A percentile compares a stretch with the other conserved stretches of the same genome.
Conservation (phyloP, 2,797 vertebrate species). For the Geotrypetes seraphini region DNA sequence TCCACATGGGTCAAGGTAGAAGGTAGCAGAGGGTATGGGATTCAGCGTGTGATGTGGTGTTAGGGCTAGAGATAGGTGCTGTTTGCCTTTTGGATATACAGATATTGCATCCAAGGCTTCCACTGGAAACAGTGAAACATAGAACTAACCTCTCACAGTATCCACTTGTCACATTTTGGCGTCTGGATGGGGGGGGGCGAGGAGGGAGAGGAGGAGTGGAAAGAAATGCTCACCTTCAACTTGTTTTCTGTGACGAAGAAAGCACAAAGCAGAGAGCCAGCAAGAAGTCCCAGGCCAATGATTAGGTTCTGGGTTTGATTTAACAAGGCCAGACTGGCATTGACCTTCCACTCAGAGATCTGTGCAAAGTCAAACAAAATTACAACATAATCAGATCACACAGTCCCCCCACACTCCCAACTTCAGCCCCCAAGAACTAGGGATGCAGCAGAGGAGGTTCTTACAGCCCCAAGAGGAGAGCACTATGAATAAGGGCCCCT, state of each 20-base stretch:
- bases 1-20: background rate
- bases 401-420: too few relatives aligned
- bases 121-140: background rate
- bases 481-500: too few relatives aligned
- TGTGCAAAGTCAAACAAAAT: too few relatives aligned
- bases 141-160: background rate
- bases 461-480: too few relatives aligned
- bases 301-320: conserved; percentile 92
- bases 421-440: too few relatives aligned
- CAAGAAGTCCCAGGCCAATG: conserved; percentile 76
- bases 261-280: conserved; percentile 84
- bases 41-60: background rate
- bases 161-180: too few relatives aligned
- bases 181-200: too few relatives aligned
- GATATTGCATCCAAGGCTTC: background rate
- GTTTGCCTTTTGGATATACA: too few relatives aligned
- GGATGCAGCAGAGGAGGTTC: too few relatives aligned
- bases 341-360: conserved; percentile 84
- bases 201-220: too few relatives aligned
- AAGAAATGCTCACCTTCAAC: conserved; percentile 59
- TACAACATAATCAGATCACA: background rate
- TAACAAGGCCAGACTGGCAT: conserved; percentile 78
- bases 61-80: too few relatives aligned
- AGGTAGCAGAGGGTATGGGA: background rate
- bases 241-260: conserved; percentile 83